These are phyloP conservation scores for Herminia tarsipennalis DNA, from an alignment of 2,888 invertebrate genomes.

Conservation along the genomic window DNA sequence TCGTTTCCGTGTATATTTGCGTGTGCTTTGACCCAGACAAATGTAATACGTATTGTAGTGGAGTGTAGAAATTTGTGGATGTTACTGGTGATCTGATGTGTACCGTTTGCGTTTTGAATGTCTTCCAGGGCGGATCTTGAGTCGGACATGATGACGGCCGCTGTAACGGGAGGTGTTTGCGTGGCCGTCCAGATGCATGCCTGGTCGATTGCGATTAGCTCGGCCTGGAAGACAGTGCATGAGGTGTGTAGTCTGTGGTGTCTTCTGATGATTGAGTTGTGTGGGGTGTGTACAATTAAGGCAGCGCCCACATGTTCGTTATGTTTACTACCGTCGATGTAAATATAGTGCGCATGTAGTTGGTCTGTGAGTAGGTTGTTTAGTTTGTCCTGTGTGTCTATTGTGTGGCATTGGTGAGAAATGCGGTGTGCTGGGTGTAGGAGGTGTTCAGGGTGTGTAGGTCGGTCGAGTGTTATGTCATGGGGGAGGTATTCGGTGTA, in stretches of 20 bases:
- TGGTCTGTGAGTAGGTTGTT: background rate
- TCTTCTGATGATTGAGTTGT: background rate
- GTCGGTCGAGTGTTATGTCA: too few species aligned
- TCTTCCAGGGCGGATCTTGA: background rate
- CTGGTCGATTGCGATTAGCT: background rate
- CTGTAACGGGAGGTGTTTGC: too few species aligned
- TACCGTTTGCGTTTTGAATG: too few species aligned
- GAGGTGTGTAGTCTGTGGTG: background rate
- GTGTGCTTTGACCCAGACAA: background rate
- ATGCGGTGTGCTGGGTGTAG: background rate
- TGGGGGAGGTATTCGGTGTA: too few species aligned
- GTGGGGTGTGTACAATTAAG: too few species aligned
- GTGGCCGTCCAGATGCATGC: too few species aligned
- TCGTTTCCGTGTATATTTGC: background rate
- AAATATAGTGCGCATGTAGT: too few species aligned
- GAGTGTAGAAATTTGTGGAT: background rate
- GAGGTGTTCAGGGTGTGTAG: too few species aligned
- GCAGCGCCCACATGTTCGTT: background rate
- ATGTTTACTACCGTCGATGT: background rate
- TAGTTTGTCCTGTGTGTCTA: background rate
- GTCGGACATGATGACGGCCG: background rate
- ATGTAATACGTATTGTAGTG: background rate
- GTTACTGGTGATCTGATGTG: background rate
- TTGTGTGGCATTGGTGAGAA: background rate
- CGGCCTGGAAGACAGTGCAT: background rate